Percentiles rank a stretch among this genome's conserved stretches.
phyloP scores from a whole-genome alignment of 2,113 vertebrate species.

The Canis aureus region DNA sequence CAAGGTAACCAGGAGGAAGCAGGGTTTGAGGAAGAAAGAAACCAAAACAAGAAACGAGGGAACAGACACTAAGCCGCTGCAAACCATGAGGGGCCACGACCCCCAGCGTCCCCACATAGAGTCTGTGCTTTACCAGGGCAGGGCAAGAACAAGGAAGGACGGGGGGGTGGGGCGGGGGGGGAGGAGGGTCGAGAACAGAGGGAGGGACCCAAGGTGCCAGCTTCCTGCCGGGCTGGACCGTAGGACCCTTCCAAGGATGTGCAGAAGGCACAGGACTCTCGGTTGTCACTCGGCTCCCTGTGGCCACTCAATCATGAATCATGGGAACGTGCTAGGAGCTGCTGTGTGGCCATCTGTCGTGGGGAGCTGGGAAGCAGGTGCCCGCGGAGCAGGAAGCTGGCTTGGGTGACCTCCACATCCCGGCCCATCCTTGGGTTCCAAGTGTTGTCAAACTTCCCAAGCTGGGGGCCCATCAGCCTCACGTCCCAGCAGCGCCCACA shows the following conservation, averaged over 20 bases:
- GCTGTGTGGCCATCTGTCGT: not conserved
- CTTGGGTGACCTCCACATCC: not conserved
- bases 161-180: fast-evolving
- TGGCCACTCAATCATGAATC: not conserved
- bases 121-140: not conserved
- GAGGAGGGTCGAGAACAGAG: fast-evolving
- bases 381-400: not conserved
- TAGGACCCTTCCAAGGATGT: not conserved
- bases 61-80: fast-evolving
- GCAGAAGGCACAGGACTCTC: not conserved
- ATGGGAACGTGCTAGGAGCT: not conserved
- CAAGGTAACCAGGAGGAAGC: not conserved
- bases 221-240: not conserved
- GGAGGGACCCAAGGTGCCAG: not conserved
- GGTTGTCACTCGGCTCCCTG: not conserved
- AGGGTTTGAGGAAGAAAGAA: not conserved
- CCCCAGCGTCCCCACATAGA: fast-evolving
- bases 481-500: fast-evolving
- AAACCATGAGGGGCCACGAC: not conserved
- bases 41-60: not conserved
- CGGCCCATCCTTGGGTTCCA: not conserved
- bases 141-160: fast-evolving
- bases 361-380: not conserved
- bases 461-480: not conserved
- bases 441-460: not conserved